Percentiles rank a stretch among this genome's conserved stretches.
These are phyloP conservation scores for Protosalanx chinensis DNA, from an alignment of 2,797 vertebrate species.

Conservation along the genomic window DNA sequence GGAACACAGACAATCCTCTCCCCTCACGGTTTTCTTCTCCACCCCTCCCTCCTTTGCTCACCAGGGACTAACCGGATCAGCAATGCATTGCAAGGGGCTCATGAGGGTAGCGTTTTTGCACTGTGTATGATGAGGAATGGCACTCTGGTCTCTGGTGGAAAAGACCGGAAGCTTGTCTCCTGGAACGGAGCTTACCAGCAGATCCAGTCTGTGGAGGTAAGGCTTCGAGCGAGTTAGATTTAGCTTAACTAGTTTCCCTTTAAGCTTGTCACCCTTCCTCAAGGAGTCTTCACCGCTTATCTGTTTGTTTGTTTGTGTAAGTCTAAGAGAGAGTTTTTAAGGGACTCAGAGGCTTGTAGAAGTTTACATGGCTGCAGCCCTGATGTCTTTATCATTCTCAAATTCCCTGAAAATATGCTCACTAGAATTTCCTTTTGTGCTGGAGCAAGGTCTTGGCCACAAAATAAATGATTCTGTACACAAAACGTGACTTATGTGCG, in stretches of 20 bases:
- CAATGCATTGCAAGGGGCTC: constrained; percentile 88
- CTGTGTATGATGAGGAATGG: constrained; percentile 94
- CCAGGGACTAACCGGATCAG: constrained; percentile 96
- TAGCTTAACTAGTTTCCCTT: background rate
- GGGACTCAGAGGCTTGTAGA: background rate
- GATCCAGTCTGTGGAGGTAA: constrained; percentile 88
- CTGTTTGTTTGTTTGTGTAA: too few relatives aligned
- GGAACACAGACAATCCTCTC: constrained; percentile 1
- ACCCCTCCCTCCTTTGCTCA: background rate
- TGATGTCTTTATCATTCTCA: constrained; percentile 7
- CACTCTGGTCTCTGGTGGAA: constrained; percentile 91
- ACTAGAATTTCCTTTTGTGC: background rate
- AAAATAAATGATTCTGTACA: constrained; percentile 25
- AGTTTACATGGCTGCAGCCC: constrained; percentile 1
- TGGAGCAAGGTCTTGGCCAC: constrained; percentile 8
- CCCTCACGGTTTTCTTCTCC: background rate
- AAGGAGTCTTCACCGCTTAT: too few relatives aligned
- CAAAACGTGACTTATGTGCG: constrained; percentile 5
- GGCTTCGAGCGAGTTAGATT: constrained; percentile 11
- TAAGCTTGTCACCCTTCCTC: background rate
- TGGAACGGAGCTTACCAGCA: constrained; percentile 94
- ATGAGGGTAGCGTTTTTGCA: constrained; percentile 94
- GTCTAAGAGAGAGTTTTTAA: too few relatives aligned
- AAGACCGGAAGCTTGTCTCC: constrained; percentile 89
- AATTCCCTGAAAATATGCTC: constrained; percentile 14